These are phyloP conservation scores for Acanthosoma haemorrhoidale DNA, from an alignment of 2,888 invertebrate species.

Conservation along the genomic window DNA sequence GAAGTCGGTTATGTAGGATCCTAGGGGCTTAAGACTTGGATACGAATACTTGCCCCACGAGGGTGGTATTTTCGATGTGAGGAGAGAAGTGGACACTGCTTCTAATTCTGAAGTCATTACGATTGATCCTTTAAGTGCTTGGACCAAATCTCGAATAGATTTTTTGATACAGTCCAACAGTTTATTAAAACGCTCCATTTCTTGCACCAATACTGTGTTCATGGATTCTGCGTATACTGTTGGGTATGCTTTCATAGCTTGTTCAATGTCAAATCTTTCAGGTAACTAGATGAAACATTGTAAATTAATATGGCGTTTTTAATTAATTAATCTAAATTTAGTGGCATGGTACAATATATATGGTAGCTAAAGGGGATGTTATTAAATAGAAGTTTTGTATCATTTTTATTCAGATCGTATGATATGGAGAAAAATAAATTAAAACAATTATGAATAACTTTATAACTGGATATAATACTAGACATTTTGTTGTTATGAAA, in stretches of 20 bases:
- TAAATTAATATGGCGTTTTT: too few relatives aligned
- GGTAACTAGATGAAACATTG: constrained; percentile 59
- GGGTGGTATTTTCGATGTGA: constrained; percentile 71
- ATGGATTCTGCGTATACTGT: constrained; percentile 73
- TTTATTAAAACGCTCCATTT: constrained; percentile 67
- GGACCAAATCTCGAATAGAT: constrained; percentile 67
- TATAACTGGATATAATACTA: too few relatives aligned
- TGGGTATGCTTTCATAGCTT: constrained; percentile 61
- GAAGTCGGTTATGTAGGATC: constrained; percentile 76
- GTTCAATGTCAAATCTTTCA: constrained; percentile 61
- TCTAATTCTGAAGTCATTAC: constrained; percentile 84
- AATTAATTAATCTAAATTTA: too few relatives aligned
- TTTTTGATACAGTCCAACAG: constrained; percentile 58
- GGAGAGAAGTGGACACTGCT: constrained; percentile 60
- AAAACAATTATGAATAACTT: too few relatives aligned
- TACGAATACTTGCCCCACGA: constrained; percentile 81
- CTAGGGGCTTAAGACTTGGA: constrained; percentile 79
- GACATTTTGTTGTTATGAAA: too few relatives aligned
- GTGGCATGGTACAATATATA: too few relatives aligned
- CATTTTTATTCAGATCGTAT: too few relatives aligned
- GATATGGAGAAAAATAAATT: too few relatives aligned
- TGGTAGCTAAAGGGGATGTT: too few relatives aligned
- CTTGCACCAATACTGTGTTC: constrained; percentile 81
- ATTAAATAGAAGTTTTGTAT: too few relatives aligned
- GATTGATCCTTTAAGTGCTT: constrained; percentile 75